Conservation (phyloP, 2,113 vertebrate genomes). For the Gavia stellata region DNA sequence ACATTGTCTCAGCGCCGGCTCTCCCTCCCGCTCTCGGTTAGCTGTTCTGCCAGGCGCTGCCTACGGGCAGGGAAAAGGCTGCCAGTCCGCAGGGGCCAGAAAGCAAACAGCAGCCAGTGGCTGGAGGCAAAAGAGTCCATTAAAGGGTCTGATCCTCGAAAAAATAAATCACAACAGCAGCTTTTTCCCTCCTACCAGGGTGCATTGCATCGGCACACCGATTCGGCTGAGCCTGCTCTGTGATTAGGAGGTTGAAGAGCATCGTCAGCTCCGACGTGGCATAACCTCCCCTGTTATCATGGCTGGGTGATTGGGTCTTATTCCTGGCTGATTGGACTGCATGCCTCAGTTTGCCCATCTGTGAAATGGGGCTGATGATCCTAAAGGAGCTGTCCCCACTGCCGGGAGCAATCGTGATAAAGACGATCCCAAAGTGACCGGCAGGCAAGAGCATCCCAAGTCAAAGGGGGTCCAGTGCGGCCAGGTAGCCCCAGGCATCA, state of each 20-base stretch:
- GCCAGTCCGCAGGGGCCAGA: not conserved
- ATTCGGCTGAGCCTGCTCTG: no score
- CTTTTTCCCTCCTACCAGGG: not conserved
- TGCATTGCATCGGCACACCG: rapidly evolving
- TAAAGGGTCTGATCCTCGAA: not conserved
- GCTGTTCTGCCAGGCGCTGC: not conserved
- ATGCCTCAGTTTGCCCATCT: not conserved
- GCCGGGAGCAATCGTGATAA: not conserved
- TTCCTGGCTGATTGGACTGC: not conserved
- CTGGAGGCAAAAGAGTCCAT: not conserved
- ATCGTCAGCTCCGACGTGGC: rapidly evolving
- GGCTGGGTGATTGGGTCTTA: not conserved
- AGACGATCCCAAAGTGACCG: rapidly evolving
- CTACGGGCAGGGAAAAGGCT: not conserved
- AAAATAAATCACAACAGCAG: not conserved
- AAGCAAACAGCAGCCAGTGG: not conserved
- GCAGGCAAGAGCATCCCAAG: not conserved
- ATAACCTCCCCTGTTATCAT: rapidly evolving
- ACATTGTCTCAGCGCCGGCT: not conserved
- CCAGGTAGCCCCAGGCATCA: not conserved
- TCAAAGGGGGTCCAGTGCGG: not conserved
- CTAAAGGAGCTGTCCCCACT: not conserved
- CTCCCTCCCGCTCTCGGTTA: not conserved
- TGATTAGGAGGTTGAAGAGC: not conserved
- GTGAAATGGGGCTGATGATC: not conserved